Base-by-base conservation (phyloP, 2,113 vertebrate genomes). In the Mesocricetus auratus region DNA sequence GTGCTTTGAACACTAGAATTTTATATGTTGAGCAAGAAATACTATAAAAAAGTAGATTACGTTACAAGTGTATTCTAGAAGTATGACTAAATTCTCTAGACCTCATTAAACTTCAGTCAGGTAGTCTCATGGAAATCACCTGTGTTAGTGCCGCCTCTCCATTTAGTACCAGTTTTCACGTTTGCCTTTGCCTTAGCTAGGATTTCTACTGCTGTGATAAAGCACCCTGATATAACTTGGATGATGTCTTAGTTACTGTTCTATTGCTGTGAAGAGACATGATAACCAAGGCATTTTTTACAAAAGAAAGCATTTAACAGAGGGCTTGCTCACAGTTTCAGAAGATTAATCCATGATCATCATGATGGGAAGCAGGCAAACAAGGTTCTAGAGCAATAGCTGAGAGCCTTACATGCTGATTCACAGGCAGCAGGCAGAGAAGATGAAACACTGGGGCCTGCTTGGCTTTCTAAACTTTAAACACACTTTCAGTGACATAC, bases 41-140 rank as follows among this genome's bases (percentile, higher is more conserved):
- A 86, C 26, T 93, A 36, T 92, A 64, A 94, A 92, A 94, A 53
- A 9, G 66, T n/a, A 66, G 64, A 83, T 95, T 96, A 50, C 58
- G 31, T 39, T 83, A 13, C 58, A 83, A 42, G 81, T 29, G 13
- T 60, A 21, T 21, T 47, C n/a, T 26, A 22, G 50, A 81, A 22
- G 7, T 81, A 10, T 19, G 81, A 42, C 13, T 66, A 2, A 19
- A 47, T 94, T 93, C 22, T 88, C 4, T 77, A 91, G 17, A 88
- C 47, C 68, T 82, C 31, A 53, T 97, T 21, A 83, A 86, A 95
- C 26, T 89, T 74, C 26, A 83, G 90, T 93, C 58, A 16, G 33
- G 81, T 93, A 47, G 60, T 73, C 94, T 78, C 53, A 36, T 39
- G 11, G 64, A 77, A 78, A 45, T 4, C 15, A 47, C 64, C 36